Evolutionary conservation across 2,888 invertebrate genomes (phyloP).

Genomic region (Linnaemya tessellans): DNA sequence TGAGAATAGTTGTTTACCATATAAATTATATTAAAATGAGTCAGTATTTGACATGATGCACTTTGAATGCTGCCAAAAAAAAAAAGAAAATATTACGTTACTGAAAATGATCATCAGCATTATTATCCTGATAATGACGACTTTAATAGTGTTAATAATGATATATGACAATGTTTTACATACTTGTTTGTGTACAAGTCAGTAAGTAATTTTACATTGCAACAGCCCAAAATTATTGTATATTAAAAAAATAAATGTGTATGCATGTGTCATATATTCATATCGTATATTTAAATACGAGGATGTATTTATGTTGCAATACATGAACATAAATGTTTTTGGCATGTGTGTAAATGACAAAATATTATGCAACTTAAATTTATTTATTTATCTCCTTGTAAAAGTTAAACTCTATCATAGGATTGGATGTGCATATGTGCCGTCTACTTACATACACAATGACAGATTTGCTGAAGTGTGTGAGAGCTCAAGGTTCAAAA

Average conservation of each 20-base stretch:
- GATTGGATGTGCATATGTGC: too few species aligned
- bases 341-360: constrained; percentile 59
- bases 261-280: background rate
- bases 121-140: constrained; percentile 60
- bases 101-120: constrained; percentile 48
- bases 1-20: constrained; percentile 38
- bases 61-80: constrained; percentile 16
- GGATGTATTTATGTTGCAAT: background rate
- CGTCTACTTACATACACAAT: background rate
- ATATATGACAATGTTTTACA: constrained; percentile 46
- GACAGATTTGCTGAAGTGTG: background rate
- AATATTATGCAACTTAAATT: constrained; percentile 65
- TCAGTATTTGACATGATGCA: constrained; percentile 26
- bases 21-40: constrained; percentile 56
- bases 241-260: constrained; percentile 2
- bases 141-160: constrained; percentile 66
- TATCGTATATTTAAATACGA: background rate
- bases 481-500: too few species aligned
- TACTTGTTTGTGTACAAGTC: background rate
- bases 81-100: too few species aligned
- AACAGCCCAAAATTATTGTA: constrained; percentile 21
- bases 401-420: background rate
- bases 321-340: constrained; percentile 42
- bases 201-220: background rate
- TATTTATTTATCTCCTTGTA: constrained; percentile 51